Conservation (phyloP, 2,888 invertebrate species). For the Epirrita christyi region DNA sequence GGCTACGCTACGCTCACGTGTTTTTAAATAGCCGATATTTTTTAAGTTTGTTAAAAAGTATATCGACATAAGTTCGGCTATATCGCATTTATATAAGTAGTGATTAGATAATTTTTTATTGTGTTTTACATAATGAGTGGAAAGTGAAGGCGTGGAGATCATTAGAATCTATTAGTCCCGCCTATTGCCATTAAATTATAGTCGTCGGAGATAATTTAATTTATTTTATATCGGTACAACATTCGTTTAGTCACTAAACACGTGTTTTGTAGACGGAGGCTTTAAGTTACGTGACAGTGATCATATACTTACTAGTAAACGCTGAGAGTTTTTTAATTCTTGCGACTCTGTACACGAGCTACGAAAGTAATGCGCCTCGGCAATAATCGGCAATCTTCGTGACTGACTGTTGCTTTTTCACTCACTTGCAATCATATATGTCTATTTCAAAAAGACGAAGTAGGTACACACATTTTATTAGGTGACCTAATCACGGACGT, state of each 20-base stretch:
- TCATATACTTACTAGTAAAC: slow-evolving; percentile 4
- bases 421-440: too few relatives aligned
- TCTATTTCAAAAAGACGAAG: too few relatives aligned
- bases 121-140: slow-evolving; percentile 56
- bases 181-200: slow-evolving; percentile 34
- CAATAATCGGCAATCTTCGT: too few relatives aligned
- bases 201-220: slow-evolving; percentile 31
- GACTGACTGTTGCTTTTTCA: too few relatives aligned
- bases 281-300: slow-evolving; percentile 16
- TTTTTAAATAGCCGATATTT: too few relatives aligned
- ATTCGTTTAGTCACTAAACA: slow-evolving; percentile 27
- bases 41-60: not conserved
- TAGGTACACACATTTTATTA: too few relatives aligned
- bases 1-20: too few relatives aligned
- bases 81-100: slow-evolving; percentile 45
- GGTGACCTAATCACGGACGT: too few relatives aligned
- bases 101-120: slow-evolving; percentile 66
- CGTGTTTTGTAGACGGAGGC: slow-evolving; percentile 13
- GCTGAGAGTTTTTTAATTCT: too few relatives aligned
- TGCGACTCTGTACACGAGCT: too few relatives aligned
- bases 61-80: not conserved
- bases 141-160: slow-evolving; percentile 41
- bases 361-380: too few relatives aligned
- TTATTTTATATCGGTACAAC: slow-evolving; percentile 31
- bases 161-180: slow-evolving; percentile 38